A percentile compares a stretch with the other conserved stretches of the same genome.
These are phyloP conservation scores for Rhadinocentrus ornatus DNA, from an alignment of 2,797 vertebrate genomes.

Conservation along the genomic window DNA sequence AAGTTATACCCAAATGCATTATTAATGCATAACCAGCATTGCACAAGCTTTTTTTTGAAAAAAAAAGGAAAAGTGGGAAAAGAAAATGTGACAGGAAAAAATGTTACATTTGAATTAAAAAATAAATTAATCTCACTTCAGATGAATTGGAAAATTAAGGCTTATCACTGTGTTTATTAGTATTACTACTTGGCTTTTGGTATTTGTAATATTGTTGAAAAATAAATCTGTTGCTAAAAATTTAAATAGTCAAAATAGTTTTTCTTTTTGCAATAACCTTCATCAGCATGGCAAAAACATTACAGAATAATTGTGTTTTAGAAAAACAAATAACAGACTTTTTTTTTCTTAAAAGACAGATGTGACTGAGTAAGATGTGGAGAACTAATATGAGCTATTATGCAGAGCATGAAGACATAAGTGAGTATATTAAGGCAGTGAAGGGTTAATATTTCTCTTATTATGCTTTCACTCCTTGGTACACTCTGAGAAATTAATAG, in stretches of 20 bases:
- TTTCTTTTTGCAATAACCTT: neutral
- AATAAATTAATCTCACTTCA: neutral
- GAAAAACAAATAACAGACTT: constrained; percentile 37
- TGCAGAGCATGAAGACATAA: constrained; percentile 44
- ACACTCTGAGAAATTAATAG: constrained; percentile 83
- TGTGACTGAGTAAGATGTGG: constrained; percentile 15
- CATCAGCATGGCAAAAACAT: neutral
- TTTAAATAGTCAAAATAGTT: too few species aligned
- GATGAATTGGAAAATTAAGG: neutral
- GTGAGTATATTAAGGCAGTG: constrained; percentile 41
- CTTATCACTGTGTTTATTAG: neutral
- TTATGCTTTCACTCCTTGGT: constrained; percentile 81
- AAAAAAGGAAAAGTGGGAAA: neutral
- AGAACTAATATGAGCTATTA: constrained; percentile 56
- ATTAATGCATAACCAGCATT: neutral
- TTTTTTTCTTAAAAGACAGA: constrained; percentile 30
- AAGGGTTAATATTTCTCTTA: constrained; percentile 81
- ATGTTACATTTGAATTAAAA: too few species aligned
- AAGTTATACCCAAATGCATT: neutral
- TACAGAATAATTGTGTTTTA: constrained; percentile 1
- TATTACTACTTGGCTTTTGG: too few species aligned
- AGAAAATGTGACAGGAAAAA: neutral
- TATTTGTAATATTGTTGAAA: neutral
- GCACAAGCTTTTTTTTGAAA: neutral
- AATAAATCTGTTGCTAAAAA: neutral